These are phyloP conservation scores for Papilio glaucus DNA, from an alignment of 1,140 invertebrate genomes.

Conservation along the genomic window DNA sequence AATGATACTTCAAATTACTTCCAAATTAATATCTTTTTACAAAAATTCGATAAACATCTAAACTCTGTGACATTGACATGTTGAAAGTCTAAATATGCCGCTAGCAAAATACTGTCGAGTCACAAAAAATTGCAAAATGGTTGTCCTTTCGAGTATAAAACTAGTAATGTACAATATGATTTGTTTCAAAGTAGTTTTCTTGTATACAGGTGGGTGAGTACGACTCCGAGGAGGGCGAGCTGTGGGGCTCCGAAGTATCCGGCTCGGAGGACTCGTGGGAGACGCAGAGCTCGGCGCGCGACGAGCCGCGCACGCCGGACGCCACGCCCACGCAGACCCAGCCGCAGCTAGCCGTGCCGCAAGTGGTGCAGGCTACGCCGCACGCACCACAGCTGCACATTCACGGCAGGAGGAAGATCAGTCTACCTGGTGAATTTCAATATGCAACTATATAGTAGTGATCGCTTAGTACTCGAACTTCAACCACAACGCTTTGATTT, in stretches of 20 bases:
- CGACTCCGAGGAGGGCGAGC: conserved; percentile 90
- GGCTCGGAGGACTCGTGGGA: conserved; percentile 90
- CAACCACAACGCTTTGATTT: too few relatives aligned
- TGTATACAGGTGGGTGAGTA: conserved; percentile 87
- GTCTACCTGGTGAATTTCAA: conserved; percentile 8
- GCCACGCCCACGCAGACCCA: conserved; percentile 60
- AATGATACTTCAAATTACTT: too few relatives aligned
- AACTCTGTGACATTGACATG: too few relatives aligned
- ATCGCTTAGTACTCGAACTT: too few relatives aligned
- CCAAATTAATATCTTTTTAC: too few relatives aligned
- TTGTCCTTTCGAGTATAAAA: too few relatives aligned
- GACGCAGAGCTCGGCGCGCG: conserved; percentile 87
- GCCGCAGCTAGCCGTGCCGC: conserved; percentile 54
- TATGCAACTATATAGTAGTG: too few relatives aligned
- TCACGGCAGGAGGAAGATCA: conserved; percentile 30
- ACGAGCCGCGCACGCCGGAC: conserved; percentile 62
- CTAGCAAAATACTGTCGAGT: too few relatives aligned
- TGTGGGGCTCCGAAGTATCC: conserved; percentile 89
- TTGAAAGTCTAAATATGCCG: too few relatives aligned
- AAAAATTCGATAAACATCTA: too few relatives aligned
- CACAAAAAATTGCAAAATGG: too few relatives aligned
- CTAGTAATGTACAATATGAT: not conserved
- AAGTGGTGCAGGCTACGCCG: not conserved
- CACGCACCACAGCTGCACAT: not conserved
- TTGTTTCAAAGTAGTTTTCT: not conserved